A percentile compares a stretch with the other conserved stretches of the same genome.
Evolutionary conservation across 2,797 vertebrate species (phyloP).

Genomic region (Rhadinocentrus ornatus): DNA sequence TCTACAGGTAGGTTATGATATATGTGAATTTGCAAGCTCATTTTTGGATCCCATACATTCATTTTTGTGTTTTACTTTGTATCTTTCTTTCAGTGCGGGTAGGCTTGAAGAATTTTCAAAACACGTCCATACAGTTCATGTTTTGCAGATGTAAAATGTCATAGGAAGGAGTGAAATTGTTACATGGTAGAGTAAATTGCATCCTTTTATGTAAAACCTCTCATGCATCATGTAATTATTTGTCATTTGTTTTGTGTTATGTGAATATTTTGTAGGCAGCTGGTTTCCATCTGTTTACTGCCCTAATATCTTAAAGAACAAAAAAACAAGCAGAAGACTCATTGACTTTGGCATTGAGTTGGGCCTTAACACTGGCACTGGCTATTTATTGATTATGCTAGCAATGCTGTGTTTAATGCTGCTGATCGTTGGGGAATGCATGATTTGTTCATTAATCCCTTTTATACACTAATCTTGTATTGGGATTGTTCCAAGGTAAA

Average conservation of each 20-base stretch:
- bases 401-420: background rate
- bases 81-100: conserved; percentile 12
- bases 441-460: background rate
- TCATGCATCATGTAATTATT: background rate
- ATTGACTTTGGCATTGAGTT: conserved; percentile 14
- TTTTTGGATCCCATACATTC: background rate
- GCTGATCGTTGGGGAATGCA: background rate
- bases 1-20: conserved; percentile 70
- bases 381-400: conserved; percentile 3
- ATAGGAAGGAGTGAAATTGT: background rate
- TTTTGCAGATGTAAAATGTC: conserved; percentile 7
- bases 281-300: background rate
- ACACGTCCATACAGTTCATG: background rate
- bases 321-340: background rate
- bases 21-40: conserved; percentile 8
- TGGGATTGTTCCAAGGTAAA: conserved; percentile 1
- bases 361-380: conserved; percentile 24
- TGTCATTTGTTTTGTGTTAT: background rate
- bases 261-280: conserved; percentile 4
- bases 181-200: background rate
- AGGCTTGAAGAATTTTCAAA: conserved; percentile 4
- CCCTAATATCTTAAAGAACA: background rate
- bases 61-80: background rate
- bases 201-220: background rate
- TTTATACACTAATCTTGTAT: background rate